phyloP scores from a whole-genome alignment of 2,113 vertebrate species.

The Dascyllus trimaculatus region DNA sequence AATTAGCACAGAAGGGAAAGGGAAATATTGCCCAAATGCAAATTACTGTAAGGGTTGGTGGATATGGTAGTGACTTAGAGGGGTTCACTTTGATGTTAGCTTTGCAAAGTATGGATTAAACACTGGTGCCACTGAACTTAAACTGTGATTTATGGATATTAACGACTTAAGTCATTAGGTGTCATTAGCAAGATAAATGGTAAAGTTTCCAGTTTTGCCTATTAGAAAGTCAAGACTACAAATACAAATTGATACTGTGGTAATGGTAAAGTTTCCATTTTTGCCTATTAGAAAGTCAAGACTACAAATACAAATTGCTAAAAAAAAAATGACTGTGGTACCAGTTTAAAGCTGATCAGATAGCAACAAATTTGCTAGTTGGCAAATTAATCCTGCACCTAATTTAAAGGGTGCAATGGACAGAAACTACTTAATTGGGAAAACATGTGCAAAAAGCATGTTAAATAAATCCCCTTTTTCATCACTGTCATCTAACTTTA shows the following conservation, averaged over 20 bases:
- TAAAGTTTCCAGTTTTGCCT: not conserved
- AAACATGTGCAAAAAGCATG: constrained; percentile 9
- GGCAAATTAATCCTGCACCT: not conserved
- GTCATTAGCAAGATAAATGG: not conserved
- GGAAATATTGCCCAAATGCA: constrained; percentile 34
- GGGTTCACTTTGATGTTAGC: constrained; percentile 22
- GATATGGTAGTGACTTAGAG: constrained; percentile 31
- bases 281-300: not conserved
- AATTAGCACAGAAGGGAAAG: constrained; percentile 55
- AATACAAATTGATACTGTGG: not conserved
- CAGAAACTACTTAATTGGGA: not conserved
- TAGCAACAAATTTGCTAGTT: not conserved
- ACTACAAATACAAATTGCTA: not conserved
- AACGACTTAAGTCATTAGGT: not conserved
- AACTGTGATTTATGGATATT: constrained; percentile 17
- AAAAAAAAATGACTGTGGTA: too few species aligned
- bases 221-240: not conserved
- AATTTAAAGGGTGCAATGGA: not conserved
- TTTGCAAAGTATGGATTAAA: constrained; percentile 46
- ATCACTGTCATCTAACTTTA: too few species aligned
- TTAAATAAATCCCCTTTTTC: not conserved
- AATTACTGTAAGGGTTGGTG: constrained; percentile 33
- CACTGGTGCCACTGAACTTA: constrained; percentile 13
- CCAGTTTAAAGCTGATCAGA: not conserved
- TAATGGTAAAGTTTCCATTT: not conserved